phyloP scores from a whole-genome alignment of 2,888 invertebrate species.

The Tyria jacobaeae region DNA sequence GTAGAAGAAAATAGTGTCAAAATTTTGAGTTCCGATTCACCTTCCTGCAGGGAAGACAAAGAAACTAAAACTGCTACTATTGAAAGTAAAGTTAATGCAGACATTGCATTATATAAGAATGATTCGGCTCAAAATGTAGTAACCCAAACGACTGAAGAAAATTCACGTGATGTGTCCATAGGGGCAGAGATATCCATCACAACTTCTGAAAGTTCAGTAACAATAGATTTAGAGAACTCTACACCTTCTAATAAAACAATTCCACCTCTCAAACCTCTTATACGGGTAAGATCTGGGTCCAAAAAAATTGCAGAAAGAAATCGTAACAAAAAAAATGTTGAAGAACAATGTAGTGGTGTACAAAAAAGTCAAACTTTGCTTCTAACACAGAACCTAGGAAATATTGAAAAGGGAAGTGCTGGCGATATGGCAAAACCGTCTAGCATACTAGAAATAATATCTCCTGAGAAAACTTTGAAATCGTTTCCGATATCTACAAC shows the following conservation, averaged over 20 bases:
- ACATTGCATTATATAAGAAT: background rate
- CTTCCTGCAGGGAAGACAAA: background rate
- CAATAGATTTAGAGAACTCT: background rate
- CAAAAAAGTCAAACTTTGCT: background rate
- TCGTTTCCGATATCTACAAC: background rate
- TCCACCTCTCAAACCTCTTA: background rate
- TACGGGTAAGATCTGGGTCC: slow-evolving; percentile 1
- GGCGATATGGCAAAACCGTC: background rate
- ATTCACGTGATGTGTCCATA: background rate
- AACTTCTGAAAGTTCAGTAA: background rate
- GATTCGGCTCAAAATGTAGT: background rate
- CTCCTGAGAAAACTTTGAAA: background rate
- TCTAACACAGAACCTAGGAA: background rate
- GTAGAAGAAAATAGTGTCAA: background rate
- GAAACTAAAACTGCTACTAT: background rate
- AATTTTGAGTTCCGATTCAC: background rate
- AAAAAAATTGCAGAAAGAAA: background rate
- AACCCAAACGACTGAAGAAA: background rate
- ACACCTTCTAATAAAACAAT: background rate
- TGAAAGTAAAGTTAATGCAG: background rate
- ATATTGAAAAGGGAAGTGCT: background rate
- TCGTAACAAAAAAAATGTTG: background rate
- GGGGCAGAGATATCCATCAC: slow-evolving; percentile 13
- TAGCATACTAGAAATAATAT: background rate
- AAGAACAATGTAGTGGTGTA: background rate